Conservation (phyloP, 2,888 invertebrate genomes). For the Acronicta psi region DNA sequence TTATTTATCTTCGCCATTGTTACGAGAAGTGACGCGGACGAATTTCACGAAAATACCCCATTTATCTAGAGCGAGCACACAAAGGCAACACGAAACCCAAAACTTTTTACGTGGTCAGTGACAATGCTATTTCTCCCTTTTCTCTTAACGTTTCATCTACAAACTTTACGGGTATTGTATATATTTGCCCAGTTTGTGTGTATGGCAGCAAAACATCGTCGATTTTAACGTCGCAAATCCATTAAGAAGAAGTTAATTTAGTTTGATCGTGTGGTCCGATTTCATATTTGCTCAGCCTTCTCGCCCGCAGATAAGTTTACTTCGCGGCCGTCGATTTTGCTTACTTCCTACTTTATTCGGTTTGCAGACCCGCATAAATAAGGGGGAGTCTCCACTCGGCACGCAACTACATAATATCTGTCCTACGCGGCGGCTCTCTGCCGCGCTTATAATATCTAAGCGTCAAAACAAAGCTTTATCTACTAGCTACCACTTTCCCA, state of each 20-base stretch:
- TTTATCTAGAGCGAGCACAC: slow-evolving; percentile 85
- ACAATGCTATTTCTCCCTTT: slow-evolving; percentile 84
- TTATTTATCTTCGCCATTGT: slow-evolving; percentile 88
- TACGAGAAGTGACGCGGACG: slow-evolving; percentile 86
- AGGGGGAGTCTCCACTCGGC: slow-evolving; percentile 68
- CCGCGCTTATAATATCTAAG: slow-evolving; percentile 61
- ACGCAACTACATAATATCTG: slow-evolving; percentile 68
- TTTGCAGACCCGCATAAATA: slow-evolving; percentile 86
- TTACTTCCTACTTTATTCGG: slow-evolving; percentile 80
- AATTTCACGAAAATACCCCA: slow-evolving; percentile 87
- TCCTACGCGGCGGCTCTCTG: slow-evolving; percentile 57
- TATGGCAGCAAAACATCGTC: slow-evolving; percentile 60
- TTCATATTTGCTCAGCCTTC: slow-evolving; percentile 79
- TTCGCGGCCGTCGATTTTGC: slow-evolving; percentile 70
- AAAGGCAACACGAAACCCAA: slow-evolving; percentile 86
- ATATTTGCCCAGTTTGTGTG: slow-evolving; percentile 67
- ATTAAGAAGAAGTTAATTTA: slow-evolving; percentile 68
- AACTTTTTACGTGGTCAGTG: slow-evolving; percentile 88
- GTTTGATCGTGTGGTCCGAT: slow-evolving; percentile 70
- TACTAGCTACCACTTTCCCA: slow-evolving; percentile 61
- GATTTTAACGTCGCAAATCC: slow-evolving; percentile 62
- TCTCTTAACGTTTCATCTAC: slow-evolving; percentile 84
- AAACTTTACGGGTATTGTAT: slow-evolving; percentile 76
- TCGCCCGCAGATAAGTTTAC: slow-evolving; percentile 83
- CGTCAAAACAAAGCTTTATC: slow-evolving; percentile 71